phyloP scores from a whole-genome alignment of 2,113 vertebrate species.

The Pitta sordida region DNA sequence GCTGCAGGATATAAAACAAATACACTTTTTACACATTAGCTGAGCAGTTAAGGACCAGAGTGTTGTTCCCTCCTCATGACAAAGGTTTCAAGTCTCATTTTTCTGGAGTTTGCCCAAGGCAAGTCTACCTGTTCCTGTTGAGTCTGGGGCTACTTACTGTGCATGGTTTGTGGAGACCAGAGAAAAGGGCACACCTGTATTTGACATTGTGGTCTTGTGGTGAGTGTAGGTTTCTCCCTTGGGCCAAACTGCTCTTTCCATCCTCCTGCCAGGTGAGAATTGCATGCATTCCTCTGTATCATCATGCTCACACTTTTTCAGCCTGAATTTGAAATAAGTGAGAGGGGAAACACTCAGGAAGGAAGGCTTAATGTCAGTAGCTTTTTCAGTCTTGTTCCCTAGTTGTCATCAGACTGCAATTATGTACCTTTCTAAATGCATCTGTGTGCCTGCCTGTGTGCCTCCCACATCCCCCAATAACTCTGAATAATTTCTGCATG shows the following conservation, averaged over 20 bases:
- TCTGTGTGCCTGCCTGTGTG: not conserved
- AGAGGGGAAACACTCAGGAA: not conserved
- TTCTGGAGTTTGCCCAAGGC: not conserved
- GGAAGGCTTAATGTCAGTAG: not conserved
- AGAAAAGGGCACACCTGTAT: not conserved
- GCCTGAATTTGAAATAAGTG: not conserved
- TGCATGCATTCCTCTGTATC: not conserved
- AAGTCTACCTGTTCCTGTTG: not conserved
- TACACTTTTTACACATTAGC: not conserved
- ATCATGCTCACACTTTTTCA: not conserved
- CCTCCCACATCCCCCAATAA: not conserved
- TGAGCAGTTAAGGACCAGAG: constrained; percentile 7
- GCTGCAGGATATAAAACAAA: not conserved
- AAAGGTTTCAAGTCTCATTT: constrained; percentile 2
- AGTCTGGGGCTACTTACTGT: not conserved
- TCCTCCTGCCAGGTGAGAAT: not conserved
- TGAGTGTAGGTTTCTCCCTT: not conserved
- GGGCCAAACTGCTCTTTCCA: not conserved
- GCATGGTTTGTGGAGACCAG: not conserved
- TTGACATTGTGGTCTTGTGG: not conserved
- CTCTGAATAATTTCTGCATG: not conserved
- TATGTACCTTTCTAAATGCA: not conserved
- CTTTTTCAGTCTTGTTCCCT: not conserved
- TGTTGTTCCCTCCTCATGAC: not conserved
- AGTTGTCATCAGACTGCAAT: not conserved